Evolutionary conservation across 1,140 invertebrate genomes (phyloP).

Genomic region (Probaryconus sp.): DNA sequence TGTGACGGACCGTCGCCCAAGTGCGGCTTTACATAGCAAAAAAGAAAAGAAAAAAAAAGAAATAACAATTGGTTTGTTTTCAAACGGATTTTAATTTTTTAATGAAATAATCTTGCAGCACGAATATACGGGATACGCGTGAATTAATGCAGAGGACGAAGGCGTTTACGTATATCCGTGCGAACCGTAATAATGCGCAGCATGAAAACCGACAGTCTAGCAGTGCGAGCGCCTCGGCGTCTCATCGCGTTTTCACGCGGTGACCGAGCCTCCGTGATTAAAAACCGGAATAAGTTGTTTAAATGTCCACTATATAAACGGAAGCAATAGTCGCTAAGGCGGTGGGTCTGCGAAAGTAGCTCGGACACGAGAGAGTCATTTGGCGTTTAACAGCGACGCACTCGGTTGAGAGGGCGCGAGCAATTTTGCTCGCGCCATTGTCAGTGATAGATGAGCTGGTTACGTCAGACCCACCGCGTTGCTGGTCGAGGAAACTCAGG

Average conservation of each 20-base stretch:
- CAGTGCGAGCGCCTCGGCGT: slow-evolving; percentile 78
- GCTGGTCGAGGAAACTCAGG: slow-evolving; percentile 59
- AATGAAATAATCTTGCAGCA: slow-evolving; percentile 79
- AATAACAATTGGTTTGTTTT: slow-evolving; percentile 76
- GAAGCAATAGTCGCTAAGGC: slow-evolving; percentile 76
- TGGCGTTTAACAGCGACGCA: slow-evolving; percentile 17
- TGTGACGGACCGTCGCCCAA: slow-evolving; percentile 37
- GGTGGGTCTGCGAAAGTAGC: slow-evolving; percentile 61
- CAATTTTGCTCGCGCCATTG: neutral
- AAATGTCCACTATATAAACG: slow-evolving; percentile 78
- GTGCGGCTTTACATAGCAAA: slow-evolving; percentile 76
- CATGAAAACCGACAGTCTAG: slow-evolving; percentile 79
- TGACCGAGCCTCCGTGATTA: slow-evolving; percentile 78
- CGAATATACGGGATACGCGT: slow-evolving; percentile 69
- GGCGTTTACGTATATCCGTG: slow-evolving; percentile 74
- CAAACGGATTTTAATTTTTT: slow-evolving; percentile 79
- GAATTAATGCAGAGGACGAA: slow-evolving; percentile 45
- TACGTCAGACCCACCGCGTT: slow-evolving; percentile 65
- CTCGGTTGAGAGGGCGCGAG: neutral
- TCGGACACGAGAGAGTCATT: slow-evolving; percentile 2
- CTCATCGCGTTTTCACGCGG: slow-evolving; percentile 74
- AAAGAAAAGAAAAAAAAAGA: slow-evolving; percentile 67
- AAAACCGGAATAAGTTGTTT: slow-evolving; percentile 80
- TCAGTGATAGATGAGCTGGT: slow-evolving; percentile 20
- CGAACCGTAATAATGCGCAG: slow-evolving; percentile 78